Percentiles rank a stretch among this genome's conserved stretches.
phyloP scores from a whole-genome alignment of 1,140 invertebrate species.

The Leptopilina clavipes region DNA sequence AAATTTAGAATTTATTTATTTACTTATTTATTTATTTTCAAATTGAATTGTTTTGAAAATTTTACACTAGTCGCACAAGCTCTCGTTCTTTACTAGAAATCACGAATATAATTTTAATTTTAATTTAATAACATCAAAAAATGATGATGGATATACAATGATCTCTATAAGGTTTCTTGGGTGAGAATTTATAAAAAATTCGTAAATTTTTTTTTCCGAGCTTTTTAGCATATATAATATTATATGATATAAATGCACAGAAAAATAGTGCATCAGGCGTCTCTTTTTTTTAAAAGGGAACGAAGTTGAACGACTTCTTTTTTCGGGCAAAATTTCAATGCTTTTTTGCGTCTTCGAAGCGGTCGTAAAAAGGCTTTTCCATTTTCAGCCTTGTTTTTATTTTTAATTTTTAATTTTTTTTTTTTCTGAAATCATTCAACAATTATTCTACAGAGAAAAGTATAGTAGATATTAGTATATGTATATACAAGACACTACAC shows the following conservation, averaged over 20 bases:
- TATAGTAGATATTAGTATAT: slow-evolving; percentile 70
- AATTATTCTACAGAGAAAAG: slow-evolving; percentile 70
- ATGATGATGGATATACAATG: slow-evolving; percentile 40
- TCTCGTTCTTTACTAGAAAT: not conserved
- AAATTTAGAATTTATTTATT: too few relatives aligned
- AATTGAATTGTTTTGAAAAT: too few relatives aligned
- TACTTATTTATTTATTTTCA: too few relatives aligned
- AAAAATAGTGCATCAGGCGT: not conserved
- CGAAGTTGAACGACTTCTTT: slow-evolving; percentile 41
- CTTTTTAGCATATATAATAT: too few relatives aligned
- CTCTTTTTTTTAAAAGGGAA: not conserved
- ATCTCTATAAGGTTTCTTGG: slow-evolving; percentile 11
- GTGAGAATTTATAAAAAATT: slow-evolving; percentile 46
- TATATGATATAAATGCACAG: slow-evolving; percentile 18
- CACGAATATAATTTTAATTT: not conserved
- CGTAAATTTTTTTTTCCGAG: slow-evolving; percentile 37
- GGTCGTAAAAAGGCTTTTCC: slow-evolving; percentile 48
- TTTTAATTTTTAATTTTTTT: too few relatives aligned
- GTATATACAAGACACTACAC: slow-evolving; percentile 75
- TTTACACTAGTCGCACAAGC: slow-evolving; percentile 16
- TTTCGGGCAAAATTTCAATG: slow-evolving; percentile 63
- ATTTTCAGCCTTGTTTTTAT: slow-evolving; percentile 54
- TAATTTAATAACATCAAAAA: too few relatives aligned
- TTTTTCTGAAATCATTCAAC: slow-evolving; percentile 57
- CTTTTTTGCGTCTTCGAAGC: slow-evolving; percentile 62